Conservation (phyloP, 1,140 invertebrate genomes). For the Eupristina koningsbergeri region DNA sequence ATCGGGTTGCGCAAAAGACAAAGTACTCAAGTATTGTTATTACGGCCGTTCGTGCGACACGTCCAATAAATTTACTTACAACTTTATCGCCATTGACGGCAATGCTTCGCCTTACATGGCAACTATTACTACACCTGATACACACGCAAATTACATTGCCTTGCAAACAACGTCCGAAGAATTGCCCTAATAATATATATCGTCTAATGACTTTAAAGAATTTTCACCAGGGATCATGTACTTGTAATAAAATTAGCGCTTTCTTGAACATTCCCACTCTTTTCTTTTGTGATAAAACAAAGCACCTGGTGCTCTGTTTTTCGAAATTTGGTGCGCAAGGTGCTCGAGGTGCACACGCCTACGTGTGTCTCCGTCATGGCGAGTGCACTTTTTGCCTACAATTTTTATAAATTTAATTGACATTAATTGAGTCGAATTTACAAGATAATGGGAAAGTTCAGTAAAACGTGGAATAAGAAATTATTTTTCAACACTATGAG, state of each 20-base stretch:
- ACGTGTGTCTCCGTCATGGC: too few species aligned
- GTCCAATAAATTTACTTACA: neutral
- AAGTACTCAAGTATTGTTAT: neutral
- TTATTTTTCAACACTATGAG: neutral
- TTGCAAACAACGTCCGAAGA: neutral
- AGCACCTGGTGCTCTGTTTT: neutral
- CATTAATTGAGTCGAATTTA: constrained; percentile 2
- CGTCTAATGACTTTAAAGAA: neutral
- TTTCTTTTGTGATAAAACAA: neutral
- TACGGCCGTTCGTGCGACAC: neutral
- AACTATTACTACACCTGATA: neutral
- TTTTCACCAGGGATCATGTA: neutral
- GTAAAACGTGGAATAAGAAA: constrained; percentile 29
- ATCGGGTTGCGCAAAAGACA: neutral
- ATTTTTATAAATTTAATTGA: neutral
- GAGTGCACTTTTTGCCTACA: too few species aligned
- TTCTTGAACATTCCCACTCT: neutral
- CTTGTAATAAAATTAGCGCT: neutral
- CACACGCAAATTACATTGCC: neutral
- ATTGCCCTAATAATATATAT: neutral
- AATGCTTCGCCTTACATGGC: neutral
- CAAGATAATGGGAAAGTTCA: constrained; percentile 15
- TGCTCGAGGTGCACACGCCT: too few species aligned
- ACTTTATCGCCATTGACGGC: neutral
- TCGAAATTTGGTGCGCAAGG: neutral